These are phyloP conservation scores for Eupithecia vulgata DNA, from an alignment of 2,888 invertebrate species.

Conservation along the genomic window DNA sequence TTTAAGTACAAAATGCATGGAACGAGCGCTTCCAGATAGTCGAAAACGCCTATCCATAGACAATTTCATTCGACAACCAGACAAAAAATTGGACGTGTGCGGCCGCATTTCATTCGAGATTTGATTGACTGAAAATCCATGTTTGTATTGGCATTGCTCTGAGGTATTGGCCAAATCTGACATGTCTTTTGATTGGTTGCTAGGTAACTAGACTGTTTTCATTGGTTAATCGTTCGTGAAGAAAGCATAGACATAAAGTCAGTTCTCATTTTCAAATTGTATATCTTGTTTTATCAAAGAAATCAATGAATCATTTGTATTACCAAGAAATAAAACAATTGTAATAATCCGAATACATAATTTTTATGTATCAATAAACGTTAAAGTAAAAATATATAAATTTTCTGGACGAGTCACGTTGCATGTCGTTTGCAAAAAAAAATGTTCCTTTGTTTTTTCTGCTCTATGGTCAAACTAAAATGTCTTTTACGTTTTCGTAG, in stretches of 20 bases:
- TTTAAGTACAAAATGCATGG: too few species aligned
- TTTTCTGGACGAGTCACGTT: conserved; percentile 51
- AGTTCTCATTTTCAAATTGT: conserved; percentile 43
- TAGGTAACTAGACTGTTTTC: conserved; percentile 1
- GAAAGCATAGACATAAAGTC: conserved; percentile 48
- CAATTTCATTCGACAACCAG: too few species aligned
- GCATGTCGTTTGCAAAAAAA: conserved; percentile 53
- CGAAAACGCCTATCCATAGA: too few species aligned
- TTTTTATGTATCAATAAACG: background rate
- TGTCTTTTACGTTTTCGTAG: conserved; percentile 84
- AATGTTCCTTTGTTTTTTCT: conserved; percentile 63
- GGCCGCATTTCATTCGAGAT: background rate
- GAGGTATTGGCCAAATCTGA: conserved; percentile 10
- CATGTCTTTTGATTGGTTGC: conserved; percentile 47
- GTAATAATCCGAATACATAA: background rate
- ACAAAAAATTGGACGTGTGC: too few species aligned
- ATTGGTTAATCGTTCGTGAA: conserved; percentile 43
- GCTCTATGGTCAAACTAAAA: conserved; percentile 74
- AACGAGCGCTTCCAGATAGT: too few species aligned
- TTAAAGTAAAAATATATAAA: background rate
- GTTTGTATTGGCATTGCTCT: conserved; percentile 13
- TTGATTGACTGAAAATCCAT: background rate
- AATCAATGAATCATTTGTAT: background rate
- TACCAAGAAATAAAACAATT: background rate
- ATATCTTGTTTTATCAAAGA: background rate